Evolutionary conservation across 2,797 vertebrate species (phyloP).

Genomic region (Cuculus canorus): DNA sequence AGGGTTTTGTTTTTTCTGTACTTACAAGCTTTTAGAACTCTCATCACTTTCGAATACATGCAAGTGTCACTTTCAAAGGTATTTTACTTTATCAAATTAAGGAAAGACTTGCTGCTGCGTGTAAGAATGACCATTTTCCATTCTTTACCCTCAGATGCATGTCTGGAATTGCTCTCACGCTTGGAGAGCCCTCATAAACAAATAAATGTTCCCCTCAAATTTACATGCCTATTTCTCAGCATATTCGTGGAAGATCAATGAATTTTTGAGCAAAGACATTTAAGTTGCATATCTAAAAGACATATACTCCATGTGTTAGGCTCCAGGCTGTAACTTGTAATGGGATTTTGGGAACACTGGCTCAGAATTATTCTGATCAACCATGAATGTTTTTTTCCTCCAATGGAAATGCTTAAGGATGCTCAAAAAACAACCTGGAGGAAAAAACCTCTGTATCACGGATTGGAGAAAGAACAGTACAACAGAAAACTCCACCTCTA

Average conservation of each 20-base stretch:
- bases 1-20: neutral
- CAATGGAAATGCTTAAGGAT: neutral
- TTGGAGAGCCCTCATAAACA: neutral
- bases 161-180: neutral
- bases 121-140: neutral
- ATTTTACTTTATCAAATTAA: neutral
- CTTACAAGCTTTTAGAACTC: neutral
- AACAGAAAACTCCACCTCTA: neutral
- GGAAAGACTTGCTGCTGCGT: neutral
- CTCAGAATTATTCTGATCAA: neutral
- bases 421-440: neutral
- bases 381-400: neutral
- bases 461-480: neutral
- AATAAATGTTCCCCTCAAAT: neutral
- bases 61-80: neutral
- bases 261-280: neutral
- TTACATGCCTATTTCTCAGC: neutral
- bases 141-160: neutral
- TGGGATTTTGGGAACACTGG: neutral
- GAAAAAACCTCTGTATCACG: neutral
- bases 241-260: neutral
- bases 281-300: neutral
- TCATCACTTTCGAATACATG: neutral
- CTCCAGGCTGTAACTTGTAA: neutral
- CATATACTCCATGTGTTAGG: neutral